phyloP scores from a whole-genome alignment of 2,888 invertebrate genomes.

The Stegana nigrithorax region DNA sequence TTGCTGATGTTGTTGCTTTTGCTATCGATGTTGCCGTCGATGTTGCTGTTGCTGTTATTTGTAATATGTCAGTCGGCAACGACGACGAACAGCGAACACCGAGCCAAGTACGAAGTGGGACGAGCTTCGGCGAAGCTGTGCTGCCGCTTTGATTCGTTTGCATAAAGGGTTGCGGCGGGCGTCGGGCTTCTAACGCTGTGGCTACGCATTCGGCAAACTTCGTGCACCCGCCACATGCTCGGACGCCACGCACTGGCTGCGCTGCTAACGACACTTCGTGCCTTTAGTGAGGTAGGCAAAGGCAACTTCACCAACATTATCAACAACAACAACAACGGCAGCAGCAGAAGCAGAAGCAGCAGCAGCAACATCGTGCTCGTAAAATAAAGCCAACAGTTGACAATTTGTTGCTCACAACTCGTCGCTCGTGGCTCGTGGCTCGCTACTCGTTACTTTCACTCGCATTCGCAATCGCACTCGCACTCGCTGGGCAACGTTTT shows the following conservation, averaged over 20 bases:
- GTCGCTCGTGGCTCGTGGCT: neutral
- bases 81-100: no score
- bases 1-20: neutral
- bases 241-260: no score
- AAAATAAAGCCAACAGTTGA: slow-evolving; percentile 35
- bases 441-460: slow-evolving; percentile 3
- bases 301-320: slow-evolving; percentile 29
- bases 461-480: slow-evolving; percentile 14
- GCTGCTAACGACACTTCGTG: no score
- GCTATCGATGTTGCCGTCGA: neutral
- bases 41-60: neutral
- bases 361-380: neutral
- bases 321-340: neutral
- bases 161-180: no score
- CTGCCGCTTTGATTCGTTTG: no score
- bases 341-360: no score
- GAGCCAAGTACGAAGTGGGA: no score
- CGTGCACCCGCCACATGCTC: no score
- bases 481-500: neutral
- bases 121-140: no score
- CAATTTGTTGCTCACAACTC: slow-evolving; percentile 48
- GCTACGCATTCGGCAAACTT: no score
- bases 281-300: slow-evolving; percentile 58
- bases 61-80: no score
- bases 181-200: no score